Evolutionary conservation across 2,797 vertebrate genomes (phyloP).

Genomic region (Aeoliscus strigatus): DNA sequence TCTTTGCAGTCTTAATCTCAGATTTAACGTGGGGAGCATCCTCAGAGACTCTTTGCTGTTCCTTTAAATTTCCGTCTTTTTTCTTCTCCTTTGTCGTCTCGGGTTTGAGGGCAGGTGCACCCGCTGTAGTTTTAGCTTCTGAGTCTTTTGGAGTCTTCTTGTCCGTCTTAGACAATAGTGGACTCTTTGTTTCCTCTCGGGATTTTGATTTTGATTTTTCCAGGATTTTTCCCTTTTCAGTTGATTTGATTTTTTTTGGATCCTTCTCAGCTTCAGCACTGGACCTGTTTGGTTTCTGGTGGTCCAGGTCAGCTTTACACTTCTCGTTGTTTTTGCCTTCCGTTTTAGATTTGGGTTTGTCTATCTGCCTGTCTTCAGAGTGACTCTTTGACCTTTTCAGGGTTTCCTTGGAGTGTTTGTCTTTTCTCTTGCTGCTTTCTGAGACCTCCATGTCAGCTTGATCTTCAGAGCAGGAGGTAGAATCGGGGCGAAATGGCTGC

Average conservation of each 20-base stretch:
- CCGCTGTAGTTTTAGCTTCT: constrained; percentile 71
- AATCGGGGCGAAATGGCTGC: constrained; percentile 72
- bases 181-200: constrained; percentile 78
- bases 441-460: constrained; percentile 78
- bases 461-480: constrained; percentile 81
- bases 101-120: constrained; percentile 56
- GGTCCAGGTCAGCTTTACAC: constrained; percentile 66
- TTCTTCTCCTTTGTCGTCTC: constrained; percentile 75
- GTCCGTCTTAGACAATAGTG: constrained; percentile 67
- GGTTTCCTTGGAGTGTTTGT: constrained; percentile 77
- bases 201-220: constrained; percentile 81
- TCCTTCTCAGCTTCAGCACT: constrained; percentile 77
- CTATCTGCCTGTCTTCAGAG: constrained; percentile 72
- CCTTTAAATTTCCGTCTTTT: constrained; percentile 76
- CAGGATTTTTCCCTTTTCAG: constrained; percentile 75
- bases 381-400: constrained; percentile 80
- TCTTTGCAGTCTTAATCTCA: constrained; percentile 64
- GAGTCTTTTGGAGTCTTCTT: constrained; percentile 72
- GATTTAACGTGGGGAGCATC: constrained; percentile 61
- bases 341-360: constrained; percentile 79
- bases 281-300: constrained; percentile 70
- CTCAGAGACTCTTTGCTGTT: constrained; percentile 73
- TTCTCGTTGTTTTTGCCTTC: constrained; percentile 79
- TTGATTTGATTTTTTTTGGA: constrained; percentile 67
- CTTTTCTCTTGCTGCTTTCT: constrained; percentile 77